Percentiles rank a stretch among this genome's conserved stretches.
Evolutionary conservation across 2,888 invertebrate species (phyloP).

Genomic region (Oegoconia quadripuncta): DNA sequence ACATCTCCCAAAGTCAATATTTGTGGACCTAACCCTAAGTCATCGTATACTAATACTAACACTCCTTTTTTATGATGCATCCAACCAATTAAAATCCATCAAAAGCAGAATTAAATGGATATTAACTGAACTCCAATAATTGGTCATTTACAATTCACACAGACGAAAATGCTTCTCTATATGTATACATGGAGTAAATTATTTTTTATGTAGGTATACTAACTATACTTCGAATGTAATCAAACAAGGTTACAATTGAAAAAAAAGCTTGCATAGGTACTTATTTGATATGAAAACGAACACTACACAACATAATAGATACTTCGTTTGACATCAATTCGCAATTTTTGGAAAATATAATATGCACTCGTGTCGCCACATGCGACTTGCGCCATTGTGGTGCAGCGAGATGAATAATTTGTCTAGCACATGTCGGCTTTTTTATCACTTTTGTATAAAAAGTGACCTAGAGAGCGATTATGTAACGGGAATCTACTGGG

Average conservation of each 20-base stretch:
- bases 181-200: too few species aligned
- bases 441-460: conserved; percentile 43
- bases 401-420: conserved; percentile 74
- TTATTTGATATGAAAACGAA: conserved; percentile 44
- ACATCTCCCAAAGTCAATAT: conserved; percentile 12
- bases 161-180: too few species aligned
- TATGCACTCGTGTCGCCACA: conserved; percentile 55
- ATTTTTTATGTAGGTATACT: background rate
- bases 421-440: conserved; percentile 73
- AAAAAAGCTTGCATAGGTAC: too few species aligned
- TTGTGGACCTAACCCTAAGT: conserved; percentile 8
- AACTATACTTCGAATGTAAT: too few species aligned
- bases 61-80: too few species aligned
- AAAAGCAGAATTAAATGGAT: too few species aligned
- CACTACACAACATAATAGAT: conserved; percentile 44
- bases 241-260: too few species aligned
- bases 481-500: conserved; percentile 65
- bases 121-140: too few species aligned
- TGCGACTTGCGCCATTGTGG: conserved; percentile 59
- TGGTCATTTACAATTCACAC: too few species aligned
- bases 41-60: too few species aligned
- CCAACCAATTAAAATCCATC: too few species aligned
- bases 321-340: conserved; percentile 58
- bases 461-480: conserved; percentile 66
- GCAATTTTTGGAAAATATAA: conserved; percentile 53